Percentiles rank a stretch among this genome's conserved stretches.
These are phyloP conservation scores for Sebastiscus tertius DNA, from an alignment of 2,797 vertebrate genomes.

Conservation along the genomic window DNA sequence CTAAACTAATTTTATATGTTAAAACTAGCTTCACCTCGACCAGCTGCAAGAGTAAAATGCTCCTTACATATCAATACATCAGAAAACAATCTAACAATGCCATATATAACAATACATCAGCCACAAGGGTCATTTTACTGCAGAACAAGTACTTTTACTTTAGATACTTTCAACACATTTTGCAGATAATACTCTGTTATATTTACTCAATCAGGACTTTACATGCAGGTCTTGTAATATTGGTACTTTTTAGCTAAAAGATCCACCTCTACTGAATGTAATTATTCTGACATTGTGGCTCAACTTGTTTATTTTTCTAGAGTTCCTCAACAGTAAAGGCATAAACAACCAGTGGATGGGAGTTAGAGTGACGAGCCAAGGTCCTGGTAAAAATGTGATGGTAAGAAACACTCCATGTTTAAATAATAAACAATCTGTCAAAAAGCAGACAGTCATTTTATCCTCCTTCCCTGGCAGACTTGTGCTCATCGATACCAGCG, in stretches of 20 bases:
- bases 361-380: conserved; percentile 90
- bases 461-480: conserved; percentile 35
- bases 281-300: neutral
- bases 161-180: neutral
- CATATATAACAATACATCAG: neutral
- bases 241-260: neutral
- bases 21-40: neutral
- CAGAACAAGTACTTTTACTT: neutral
- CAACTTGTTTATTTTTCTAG: conserved; percentile 12
- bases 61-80: neutral
- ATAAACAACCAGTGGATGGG: conserved; percentile 94
- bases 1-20: neutral
- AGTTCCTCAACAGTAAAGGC: conserved; percentile 45
- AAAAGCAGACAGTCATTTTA: neutral
- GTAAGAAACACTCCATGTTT: conserved; percentile 72
- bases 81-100: neutral
- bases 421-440: neutral
- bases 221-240: neutral
- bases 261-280: neutral
- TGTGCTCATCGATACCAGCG: conserved; percentile 76
- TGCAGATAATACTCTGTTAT: neutral
- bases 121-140: neutral
- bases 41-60: neutral
- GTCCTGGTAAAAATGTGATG: conserved; percentile 91
- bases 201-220: neutral